Evolutionary conservation across 1,140 invertebrate species (phyloP).

Genomic region (Drosophila erecta): DNA sequence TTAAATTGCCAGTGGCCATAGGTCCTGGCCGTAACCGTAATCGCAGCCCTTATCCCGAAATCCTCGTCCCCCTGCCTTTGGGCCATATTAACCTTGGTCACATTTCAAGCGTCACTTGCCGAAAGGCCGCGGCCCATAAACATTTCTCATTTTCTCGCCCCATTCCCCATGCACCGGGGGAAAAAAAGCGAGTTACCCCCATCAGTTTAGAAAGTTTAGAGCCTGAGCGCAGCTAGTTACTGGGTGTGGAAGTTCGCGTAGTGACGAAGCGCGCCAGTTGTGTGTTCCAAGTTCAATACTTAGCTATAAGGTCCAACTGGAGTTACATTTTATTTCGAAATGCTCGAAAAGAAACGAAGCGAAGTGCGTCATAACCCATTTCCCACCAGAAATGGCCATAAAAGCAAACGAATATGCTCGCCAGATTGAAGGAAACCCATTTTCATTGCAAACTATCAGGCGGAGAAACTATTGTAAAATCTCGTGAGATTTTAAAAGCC

Average conservation of each 20-base stretch:
- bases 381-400: constrained; percentile 1
- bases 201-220: too few species aligned
- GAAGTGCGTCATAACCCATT: not conserved
- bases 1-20: constrained; percentile 73
- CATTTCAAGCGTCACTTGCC: constrained; percentile 56
- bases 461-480: constrained; percentile 14
- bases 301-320: not conserved
- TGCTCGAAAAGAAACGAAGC: not conserved
- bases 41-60: constrained; percentile 7
- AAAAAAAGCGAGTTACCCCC: not conserved
- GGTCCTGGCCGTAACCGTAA: constrained; percentile 37
- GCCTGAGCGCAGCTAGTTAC: too few species aligned
- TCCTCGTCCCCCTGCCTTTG: constrained; percentile 18
- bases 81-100: constrained; percentile 57
- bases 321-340: not conserved
- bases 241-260: too few species aligned
- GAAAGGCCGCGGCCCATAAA: constrained; percentile 61
- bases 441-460: constrained; percentile 23
- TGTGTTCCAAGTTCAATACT: too few species aligned
- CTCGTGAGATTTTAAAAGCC: constrained; percentile 17
- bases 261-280: too few species aligned
- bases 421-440: constrained; percentile 16
- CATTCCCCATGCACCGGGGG: not conserved
- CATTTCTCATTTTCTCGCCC: constrained; percentile 21
- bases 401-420: constrained; percentile 1